phyloP scores from a whole-genome alignment of 2,888 invertebrate genomes.

The Megastigmus dorsalis region DNA sequence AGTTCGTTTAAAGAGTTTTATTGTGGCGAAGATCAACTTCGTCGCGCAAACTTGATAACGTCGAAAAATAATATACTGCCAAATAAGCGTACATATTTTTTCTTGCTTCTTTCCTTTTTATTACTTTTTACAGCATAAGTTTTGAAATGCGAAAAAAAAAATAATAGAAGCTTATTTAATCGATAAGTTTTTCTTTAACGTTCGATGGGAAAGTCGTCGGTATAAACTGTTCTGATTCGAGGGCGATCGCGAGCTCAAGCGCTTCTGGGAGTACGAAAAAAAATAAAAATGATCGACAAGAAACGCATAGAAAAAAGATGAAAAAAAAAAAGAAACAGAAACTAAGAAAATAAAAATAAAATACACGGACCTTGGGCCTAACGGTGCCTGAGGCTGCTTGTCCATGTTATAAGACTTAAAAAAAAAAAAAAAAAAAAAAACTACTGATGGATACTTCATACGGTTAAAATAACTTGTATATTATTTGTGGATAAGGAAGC shows the following conservation, averaged over 20 bases:
- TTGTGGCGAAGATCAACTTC: too few species aligned
- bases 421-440: constrained; percentile 55
- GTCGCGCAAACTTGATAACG: too few species aligned
- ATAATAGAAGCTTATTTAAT: not conserved
- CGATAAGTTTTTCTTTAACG: not conserved
- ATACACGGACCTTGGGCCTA: constrained; percentile 58
- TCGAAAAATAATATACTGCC: too few species aligned
- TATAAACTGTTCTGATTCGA: not conserved
- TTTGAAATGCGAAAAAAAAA: not conserved
- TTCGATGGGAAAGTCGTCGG: not conserved
- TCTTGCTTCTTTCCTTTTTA: too few species aligned
- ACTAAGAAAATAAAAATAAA: constrained; percentile 24
- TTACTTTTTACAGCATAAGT: too few species aligned
- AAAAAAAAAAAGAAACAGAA: constrained; percentile 4
- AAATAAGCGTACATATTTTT: too few species aligned
- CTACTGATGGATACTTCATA: constrained; percentile 72
- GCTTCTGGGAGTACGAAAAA: constrained; percentile 44
- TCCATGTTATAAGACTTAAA: constrained; percentile 74
- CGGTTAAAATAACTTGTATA: constrained; percentile 67
- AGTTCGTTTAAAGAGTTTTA: too few species aligned
- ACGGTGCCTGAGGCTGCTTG: constrained; percentile 70
- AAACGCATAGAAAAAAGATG: not conserved
- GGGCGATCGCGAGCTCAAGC: constrained; percentile 36
- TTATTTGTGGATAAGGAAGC: constrained; percentile 70
- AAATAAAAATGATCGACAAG: constrained; percentile 24